phyloP scores from a whole-genome alignment of 2,888 invertebrate species.

The Ophion costatus region DNA sequence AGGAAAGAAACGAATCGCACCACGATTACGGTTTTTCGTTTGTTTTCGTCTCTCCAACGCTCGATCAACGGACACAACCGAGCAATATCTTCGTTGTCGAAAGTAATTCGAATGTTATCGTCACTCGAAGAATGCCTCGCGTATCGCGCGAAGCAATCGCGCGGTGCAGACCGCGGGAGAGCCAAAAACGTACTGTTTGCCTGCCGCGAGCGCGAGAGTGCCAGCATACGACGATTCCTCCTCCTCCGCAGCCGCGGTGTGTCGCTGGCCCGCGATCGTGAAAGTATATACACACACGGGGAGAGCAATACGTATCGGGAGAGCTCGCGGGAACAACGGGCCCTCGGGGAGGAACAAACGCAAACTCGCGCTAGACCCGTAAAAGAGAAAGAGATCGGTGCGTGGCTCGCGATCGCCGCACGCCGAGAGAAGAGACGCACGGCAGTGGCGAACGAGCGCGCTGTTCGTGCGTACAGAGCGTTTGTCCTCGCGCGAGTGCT shows the following conservation, averaged over 20 bases:
- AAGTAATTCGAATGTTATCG: neutral
- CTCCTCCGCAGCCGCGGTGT: constrained; percentile 20
- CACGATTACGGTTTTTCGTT: neutral
- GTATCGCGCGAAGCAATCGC: neutral
- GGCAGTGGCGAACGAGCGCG: constrained; percentile 45
- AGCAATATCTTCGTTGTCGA: neutral
- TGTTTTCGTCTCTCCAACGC: neutral
- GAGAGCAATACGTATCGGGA: constrained; percentile 31
- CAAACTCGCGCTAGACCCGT: constrained; percentile 30
- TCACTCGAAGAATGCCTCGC: neutral
- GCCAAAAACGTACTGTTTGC: constrained; percentile 62
- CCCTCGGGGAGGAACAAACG: constrained; percentile 11
- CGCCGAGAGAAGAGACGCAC: neutral
- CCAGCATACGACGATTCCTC: constrained; percentile 40
- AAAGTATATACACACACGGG: constrained; percentile 54
- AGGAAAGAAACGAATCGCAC: no score
- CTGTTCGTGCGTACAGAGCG: neutral
- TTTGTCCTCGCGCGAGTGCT: constrained; percentile 33
- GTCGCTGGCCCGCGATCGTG: constrained; percentile 52
- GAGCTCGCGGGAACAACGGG: constrained; percentile 13
- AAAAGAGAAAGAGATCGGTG: constrained; percentile 22
- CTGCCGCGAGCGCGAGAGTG: constrained; percentile 24
- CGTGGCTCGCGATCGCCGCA: constrained; percentile 6
- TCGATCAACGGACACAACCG: neutral
- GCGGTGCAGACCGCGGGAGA: constrained; percentile 31